These are phyloP conservation scores for Ctenopoma kingsleyae DNA, from an alignment of 2,797 vertebrate genomes.

Conservation along the genomic window DNA sequence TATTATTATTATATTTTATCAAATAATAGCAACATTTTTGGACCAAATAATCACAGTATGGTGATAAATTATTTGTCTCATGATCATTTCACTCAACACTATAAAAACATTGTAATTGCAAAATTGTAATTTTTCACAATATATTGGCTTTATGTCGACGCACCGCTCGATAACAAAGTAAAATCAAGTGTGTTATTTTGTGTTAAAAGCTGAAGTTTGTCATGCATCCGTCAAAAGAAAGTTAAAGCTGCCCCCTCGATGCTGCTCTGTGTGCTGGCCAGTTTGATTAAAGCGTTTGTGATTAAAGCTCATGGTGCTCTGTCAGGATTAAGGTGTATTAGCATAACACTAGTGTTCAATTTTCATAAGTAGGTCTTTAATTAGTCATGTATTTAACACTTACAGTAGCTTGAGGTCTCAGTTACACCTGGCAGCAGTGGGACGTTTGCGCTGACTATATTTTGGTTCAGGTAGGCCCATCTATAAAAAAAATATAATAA, in stretches of 20 bases:
- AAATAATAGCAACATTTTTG: too few relatives aligned
- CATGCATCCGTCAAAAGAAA: conserved; percentile 1
- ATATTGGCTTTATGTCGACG: neutral
- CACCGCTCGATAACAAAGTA: neutral
- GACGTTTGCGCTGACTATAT: conserved; percentile 30
- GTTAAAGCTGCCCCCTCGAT: conserved; percentile 49
- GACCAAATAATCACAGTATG: neutral
- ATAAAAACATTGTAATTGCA: neutral
- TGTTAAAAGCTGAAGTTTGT: conserved; percentile 5
- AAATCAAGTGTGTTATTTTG: neutral
- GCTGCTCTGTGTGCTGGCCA: conserved; percentile 85
- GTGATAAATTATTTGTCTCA: neutral
- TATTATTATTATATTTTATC: neutral
- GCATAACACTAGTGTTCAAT: conserved; percentile 99
- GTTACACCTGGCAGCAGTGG: conserved; percentile 64
- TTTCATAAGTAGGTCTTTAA: conserved; percentile 95
- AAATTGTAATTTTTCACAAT: neutral
- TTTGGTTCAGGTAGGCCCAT: conserved; percentile 28
- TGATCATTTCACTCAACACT: neutral
- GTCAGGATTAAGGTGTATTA: conserved; percentile 94
- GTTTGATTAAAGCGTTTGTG: conserved; percentile 88
- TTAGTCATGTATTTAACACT: conserved; percentile 99
- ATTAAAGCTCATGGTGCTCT: conserved; percentile 91
- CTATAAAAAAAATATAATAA: conserved; percentile 3
- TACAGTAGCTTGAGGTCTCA: conserved; percentile 75